These are phyloP conservation scores for Manis pentadactyla DNA, from an alignment of 2,797 vertebrate genomes.

Conservation along the genomic window DNA sequence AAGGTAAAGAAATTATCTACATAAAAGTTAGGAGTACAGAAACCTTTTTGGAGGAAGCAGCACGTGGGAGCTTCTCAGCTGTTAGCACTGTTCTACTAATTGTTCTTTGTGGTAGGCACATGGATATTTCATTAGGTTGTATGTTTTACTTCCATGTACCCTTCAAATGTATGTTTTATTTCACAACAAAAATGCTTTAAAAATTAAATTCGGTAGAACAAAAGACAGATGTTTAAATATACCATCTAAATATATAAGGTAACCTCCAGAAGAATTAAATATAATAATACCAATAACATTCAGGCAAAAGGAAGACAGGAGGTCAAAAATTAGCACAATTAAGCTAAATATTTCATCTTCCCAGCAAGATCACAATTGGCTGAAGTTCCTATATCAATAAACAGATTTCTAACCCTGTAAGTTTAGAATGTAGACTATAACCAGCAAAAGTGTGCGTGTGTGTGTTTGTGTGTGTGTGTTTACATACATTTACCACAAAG, in stretches of 20 bases:
- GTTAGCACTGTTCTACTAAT: neutral
- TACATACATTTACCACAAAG: neutral
- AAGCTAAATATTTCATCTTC: neutral
- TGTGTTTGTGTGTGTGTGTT: neutral
- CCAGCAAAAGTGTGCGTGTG: neutral
- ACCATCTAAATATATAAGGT: neutral
- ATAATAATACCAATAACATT: neutral
- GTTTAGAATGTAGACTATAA: neutral
- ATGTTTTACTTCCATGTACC: neutral
- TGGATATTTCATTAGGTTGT: neutral
- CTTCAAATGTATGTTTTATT: neutral
- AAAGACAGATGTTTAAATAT: neutral
- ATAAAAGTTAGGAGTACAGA: neutral
- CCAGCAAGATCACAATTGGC: neutral
- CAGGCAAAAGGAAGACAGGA: neutral
- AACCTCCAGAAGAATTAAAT: neutral
- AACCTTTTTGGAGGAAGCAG: neutral
- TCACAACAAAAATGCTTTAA: neutral
- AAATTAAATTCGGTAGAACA: neutral
- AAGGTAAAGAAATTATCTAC: neutral
- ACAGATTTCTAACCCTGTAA: neutral
- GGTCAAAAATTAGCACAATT: neutral
- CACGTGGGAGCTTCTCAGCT: neutral
- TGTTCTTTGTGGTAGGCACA: neutral
- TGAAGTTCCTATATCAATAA: neutral